Percentiles rank a stretch among this genome's conserved stretches.
phyloP scores from a whole-genome alignment of 2,113 vertebrate species.

The Triplophysa tibetana region DNA sequence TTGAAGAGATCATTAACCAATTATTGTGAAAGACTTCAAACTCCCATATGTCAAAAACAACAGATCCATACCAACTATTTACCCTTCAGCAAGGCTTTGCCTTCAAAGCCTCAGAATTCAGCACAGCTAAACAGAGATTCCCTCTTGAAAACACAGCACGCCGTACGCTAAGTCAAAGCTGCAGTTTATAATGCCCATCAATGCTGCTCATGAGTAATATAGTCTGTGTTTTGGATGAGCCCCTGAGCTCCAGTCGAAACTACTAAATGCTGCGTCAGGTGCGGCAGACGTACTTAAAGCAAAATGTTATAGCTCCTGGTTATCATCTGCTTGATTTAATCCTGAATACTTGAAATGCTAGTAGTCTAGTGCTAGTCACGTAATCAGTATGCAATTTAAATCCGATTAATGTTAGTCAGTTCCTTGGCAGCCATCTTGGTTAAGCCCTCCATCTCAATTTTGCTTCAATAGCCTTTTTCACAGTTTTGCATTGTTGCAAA shows the following conservation, averaged over 20 bases:
- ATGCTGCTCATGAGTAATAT: slow-evolving; percentile 28
- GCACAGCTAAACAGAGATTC: slow-evolving; percentile 20
- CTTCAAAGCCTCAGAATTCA: slow-evolving; percentile 8
- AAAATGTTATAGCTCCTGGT: neutral
- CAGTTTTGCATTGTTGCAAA: too few relatives aligned
- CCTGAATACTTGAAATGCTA: neutral
- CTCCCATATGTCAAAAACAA: slow-evolving; percentile 27
- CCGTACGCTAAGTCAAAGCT: neutral
- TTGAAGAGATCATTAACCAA: slow-evolving; percentile 36
- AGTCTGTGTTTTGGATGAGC: slow-evolving; percentile 20
- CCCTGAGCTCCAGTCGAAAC: slow-evolving; percentile 28
- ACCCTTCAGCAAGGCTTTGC: slow-evolving; percentile 2
- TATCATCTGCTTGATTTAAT: neutral
- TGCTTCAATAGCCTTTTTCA: too few relatives aligned
- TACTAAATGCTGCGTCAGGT: slow-evolving; percentile 18
- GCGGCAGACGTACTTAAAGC: slow-evolving; percentile 29
- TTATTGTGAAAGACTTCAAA: slow-evolving; percentile 29
- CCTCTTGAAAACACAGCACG: slow-evolving; percentile 9
- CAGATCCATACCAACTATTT: slow-evolving; percentile 38
- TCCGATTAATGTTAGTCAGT: too few relatives aligned
- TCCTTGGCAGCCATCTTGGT: too few relatives aligned
- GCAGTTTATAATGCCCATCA: slow-evolving; percentile 24
- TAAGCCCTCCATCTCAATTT: too few relatives aligned
- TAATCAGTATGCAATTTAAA: neutral
- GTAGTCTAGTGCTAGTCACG: neutral